Conservation (phyloP, 2,113 vertebrate genomes). For the Pluvianellus socialis region DNA sequence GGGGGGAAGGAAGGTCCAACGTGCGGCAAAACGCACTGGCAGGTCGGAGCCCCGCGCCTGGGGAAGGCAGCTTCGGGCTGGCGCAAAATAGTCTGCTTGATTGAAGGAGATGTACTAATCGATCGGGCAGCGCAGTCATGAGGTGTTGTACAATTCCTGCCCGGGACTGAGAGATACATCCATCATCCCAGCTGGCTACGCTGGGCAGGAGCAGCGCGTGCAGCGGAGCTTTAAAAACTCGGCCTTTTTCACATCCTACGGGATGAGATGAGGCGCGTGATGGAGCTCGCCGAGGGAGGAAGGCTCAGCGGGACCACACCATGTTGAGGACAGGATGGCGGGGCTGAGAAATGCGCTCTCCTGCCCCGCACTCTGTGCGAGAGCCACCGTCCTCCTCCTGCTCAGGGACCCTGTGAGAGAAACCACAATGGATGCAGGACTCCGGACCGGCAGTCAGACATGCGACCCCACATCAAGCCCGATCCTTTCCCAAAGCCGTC, state of each 20-base stretch:
- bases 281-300: not conserved
- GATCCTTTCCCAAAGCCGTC: not conserved
- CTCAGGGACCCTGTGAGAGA: not conserved
- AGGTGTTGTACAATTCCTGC: not conserved
- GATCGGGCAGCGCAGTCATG: not conserved
- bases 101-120: not conserved
- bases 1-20: not conserved
- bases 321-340: rapidly evolving
- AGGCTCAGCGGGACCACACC: not conserved
- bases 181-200: not conserved
- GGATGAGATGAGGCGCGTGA: not conserved
- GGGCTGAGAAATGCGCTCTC: not conserved
- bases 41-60: not conserved
- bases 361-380: not conserved
- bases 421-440: rapidly evolving
- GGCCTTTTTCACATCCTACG: not conserved
- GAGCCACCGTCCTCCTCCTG: not conserved
- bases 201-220: rapidly evolving
- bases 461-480: no score
- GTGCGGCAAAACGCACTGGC: not conserved
- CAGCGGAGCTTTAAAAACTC: not conserved
- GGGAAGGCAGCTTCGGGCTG: not conserved
- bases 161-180: not conserved
- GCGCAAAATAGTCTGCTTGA: not conserved
- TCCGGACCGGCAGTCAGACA: rapidly evolving